Percentiles rank a stretch among this genome's conserved stretches.
Conservation (phyloP, 2,113 vertebrate genomes). For the Salminus brasiliensis region DNA sequence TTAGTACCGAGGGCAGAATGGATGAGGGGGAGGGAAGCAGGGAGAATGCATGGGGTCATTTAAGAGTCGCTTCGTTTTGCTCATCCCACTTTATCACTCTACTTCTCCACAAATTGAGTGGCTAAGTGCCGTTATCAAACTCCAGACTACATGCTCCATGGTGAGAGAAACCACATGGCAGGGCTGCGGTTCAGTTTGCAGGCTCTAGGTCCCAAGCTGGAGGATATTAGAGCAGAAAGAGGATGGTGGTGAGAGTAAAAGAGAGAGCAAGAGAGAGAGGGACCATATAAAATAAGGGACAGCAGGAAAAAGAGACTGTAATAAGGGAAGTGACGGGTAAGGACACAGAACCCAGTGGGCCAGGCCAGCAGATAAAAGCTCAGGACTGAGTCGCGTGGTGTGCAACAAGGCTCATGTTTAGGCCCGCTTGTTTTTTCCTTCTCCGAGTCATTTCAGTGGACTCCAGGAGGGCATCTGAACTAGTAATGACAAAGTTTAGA, state of each 20-base stretch:
- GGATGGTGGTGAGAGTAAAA: no score
- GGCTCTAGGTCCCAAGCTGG: background rate
- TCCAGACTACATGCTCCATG: conserved; percentile 2
- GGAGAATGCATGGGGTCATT: conserved; percentile 35
- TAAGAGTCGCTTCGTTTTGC: conserved; percentile 33
- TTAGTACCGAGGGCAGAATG: conserved; percentile 22
- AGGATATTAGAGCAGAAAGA: background rate
- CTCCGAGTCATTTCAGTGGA: background rate
- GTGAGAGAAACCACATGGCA: background rate
- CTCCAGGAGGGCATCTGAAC: conserved; percentile 13
- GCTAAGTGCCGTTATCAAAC: conserved; percentile 32
- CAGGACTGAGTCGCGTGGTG: background rate
- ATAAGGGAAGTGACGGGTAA: conserved; percentile 8
- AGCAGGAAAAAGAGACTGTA: background rate
- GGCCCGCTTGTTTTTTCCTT: background rate
- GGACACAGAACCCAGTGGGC: conserved; percentile 13
- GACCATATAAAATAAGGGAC: background rate
- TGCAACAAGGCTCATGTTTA: conserved; percentile 10
- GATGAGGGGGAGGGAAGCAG: background rate
- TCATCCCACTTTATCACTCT: conserved; percentile 29
- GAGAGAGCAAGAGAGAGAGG: no score
- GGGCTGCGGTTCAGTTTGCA: background rate
- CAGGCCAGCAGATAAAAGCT: conserved; percentile 9
- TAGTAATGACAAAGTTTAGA: conserved; percentile 14
- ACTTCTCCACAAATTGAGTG: conserved; percentile 22